A percentile compares a stretch with the other conserved stretches of the same genome.
phyloP scores from a whole-genome alignment of 2,113 vertebrate species.

The Salminus brasiliensis region DNA sequence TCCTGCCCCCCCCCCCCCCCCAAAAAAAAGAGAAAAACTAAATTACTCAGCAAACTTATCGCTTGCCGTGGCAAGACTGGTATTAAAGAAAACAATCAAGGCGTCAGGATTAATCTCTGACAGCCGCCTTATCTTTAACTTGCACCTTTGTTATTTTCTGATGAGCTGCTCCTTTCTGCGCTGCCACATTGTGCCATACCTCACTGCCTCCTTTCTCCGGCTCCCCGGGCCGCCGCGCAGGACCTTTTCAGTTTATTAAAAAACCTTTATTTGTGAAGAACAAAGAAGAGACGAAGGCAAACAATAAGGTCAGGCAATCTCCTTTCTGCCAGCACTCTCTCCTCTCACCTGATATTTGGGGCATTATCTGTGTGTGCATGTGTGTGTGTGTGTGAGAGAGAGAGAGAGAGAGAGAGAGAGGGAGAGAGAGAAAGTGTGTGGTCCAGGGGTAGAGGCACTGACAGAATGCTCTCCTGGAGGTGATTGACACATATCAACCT shows the following conservation, averaged over 20 bases:
- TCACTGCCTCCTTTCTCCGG: slow-evolving; percentile 99
- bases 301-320: slow-evolving; percentile 99
- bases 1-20: slow-evolving; percentile 74
- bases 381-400: slow-evolving; percentile 41
- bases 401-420: slow-evolving; percentile 22
- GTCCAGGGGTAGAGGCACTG: slow-evolving; percentile 75
- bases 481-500: slow-evolving; percentile 80
- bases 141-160: slow-evolving; percentile 99
- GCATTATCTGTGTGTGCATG: slow-evolving; percentile 85
- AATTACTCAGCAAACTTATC: slow-evolving; percentile 99
- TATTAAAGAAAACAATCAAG: slow-evolving; percentile 99
- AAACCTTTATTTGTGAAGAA: slow-evolving; percentile 99
- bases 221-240: slow-evolving; percentile 90
- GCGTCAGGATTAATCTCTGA: slow-evolving; percentile 99
- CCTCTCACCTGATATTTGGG: slow-evolving; percentile 99
- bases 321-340: slow-evolving; percentile 97
- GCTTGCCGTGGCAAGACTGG: slow-evolving; percentile 97
- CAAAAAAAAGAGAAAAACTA: slow-evolving; percentile 80
- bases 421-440: slow-evolving; percentile 24
- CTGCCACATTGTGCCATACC: slow-evolving; percentile 97
- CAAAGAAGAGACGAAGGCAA: slow-evolving; percentile 94
- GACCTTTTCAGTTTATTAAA: slow-evolving; percentile 99
- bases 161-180: slow-evolving; percentile 94
- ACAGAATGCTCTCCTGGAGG: slow-evolving; percentile 73
- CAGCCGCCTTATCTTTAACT: slow-evolving; percentile 99